Conservation (phyloP, 2,888 invertebrate genomes). For the Rhaphigaster nebulosa region DNA sequence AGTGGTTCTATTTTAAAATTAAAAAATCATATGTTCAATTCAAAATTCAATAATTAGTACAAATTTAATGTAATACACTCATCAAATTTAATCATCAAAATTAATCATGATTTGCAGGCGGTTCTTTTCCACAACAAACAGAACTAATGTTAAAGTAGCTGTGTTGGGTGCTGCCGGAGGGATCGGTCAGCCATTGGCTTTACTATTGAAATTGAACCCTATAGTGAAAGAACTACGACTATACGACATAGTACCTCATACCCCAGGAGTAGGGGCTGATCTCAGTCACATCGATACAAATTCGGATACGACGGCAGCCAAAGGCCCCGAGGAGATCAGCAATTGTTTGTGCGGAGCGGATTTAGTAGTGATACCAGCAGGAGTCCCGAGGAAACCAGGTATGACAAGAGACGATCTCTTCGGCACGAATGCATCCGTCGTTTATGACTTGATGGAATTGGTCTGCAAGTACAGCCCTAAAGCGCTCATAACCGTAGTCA, state of each 20-base stretch:
- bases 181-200: conserved; percentile 95
- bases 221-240: conserved; percentile 86
- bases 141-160: conserved; percentile 89
- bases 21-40: not conserved
- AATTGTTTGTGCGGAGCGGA: conserved; percentile 81
- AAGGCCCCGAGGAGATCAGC: conserved; percentile 82
- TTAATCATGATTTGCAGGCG: not conserved
- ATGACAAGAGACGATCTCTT: conserved; percentile 99
- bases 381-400: conserved; percentile 98
- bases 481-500: conserved; percentile 94
- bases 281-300: conserved; percentile 96
- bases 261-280: conserved; percentile 97
- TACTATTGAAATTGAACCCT: conserved; percentile 91
- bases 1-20: not conserved
- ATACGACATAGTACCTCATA: conserved; percentile 91
- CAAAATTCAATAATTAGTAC: not conserved
- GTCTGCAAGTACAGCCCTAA: conserved; percentile 89
- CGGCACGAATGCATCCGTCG: conserved; percentile 97
- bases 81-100: not conserved
- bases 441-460: conserved; percentile 85
- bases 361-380: conserved; percentile 96
- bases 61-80: not conserved
- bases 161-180: conserved; percentile 98
- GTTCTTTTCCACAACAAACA: conserved; percentile 53
- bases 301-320: conserved; percentile 81